These are phyloP conservation scores for Bemisia tabaci DNA, from an alignment of 1,140 invertebrate genomes.

Conservation along the genomic window DNA sequence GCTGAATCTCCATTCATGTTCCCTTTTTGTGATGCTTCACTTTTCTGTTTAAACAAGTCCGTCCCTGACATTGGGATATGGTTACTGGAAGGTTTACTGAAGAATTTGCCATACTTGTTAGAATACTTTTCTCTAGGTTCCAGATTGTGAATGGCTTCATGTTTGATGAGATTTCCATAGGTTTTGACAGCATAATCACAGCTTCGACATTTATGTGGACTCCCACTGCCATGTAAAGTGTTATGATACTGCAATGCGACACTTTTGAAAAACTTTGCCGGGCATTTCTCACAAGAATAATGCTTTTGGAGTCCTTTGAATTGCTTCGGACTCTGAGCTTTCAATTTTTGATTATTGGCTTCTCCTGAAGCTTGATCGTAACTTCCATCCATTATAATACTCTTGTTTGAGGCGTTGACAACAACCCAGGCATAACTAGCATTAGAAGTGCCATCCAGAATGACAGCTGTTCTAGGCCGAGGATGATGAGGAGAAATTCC, in stretches of 20 bases:
- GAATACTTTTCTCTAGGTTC: conserved; percentile 11
- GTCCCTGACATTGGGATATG: conserved; percentile 45
- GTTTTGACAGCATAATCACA: conserved; percentile 74
- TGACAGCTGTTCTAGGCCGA: conserved; percentile 43
- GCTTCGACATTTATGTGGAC: conserved; percentile 57
- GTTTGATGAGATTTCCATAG: conserved; percentile 57
- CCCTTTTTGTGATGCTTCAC: conserved; percentile 31
- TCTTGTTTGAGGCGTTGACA: conserved; percentile 12
- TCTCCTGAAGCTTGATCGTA: conserved; percentile 7
- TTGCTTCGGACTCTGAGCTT: neutral
- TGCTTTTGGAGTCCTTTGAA: conserved; percentile 22
- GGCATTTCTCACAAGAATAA: conserved; percentile 47
- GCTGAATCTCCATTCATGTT: neutral
- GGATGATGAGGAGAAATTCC: conserved; percentile 43
- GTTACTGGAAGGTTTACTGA: conserved; percentile 10
- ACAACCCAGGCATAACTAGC: conserved; percentile 33
- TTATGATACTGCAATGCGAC: conserved; percentile 57
- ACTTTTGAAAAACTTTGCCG: conserved; percentile 51
- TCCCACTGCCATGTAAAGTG: conserved; percentile 50
- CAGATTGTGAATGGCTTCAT: conserved; percentile 44
- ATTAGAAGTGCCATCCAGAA: conserved; percentile 21
- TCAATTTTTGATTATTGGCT: neutral
- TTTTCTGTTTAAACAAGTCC: conserved; percentile 43
- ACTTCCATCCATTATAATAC: conserved; percentile 20
- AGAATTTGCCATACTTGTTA: conserved; percentile 8